A percentile compares a stretch with the other conserved stretches of the same genome.
These are phyloP conservation scores for Ginglymostoma cirratum DNA, from an alignment of 2,113 vertebrate species.

Conservation along the genomic window DNA sequence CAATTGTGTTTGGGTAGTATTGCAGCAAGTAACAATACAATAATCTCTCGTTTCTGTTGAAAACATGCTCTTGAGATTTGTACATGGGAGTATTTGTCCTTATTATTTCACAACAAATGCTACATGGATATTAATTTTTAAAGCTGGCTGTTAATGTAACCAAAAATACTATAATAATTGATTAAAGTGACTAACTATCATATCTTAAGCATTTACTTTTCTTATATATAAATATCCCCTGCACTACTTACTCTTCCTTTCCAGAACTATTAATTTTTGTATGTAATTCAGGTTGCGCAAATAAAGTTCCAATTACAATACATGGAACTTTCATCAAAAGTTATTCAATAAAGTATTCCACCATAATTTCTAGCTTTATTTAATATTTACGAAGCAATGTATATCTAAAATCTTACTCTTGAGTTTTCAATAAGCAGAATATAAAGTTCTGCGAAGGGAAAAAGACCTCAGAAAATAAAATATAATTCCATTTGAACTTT, in stretches of 20 bases:
- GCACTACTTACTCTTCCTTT: neutral
- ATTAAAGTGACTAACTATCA: neutral
- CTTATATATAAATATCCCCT: neutral
- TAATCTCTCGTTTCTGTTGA: neutral
- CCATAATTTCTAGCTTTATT: neutral
- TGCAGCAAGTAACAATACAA: neutral
- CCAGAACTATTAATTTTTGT: neutral
- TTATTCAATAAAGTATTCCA: neutral
- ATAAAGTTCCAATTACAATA: neutral
- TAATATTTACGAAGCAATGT: neutral
- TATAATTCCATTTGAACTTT: neutral
- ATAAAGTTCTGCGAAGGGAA: neutral
- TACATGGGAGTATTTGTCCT: neutral
- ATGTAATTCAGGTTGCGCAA: neutral
- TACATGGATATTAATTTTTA: neutral
- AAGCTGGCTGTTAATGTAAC: neutral
- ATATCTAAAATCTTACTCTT: neutral
- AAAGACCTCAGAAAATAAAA: neutral
- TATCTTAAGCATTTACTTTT: neutral
- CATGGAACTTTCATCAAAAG: neutral
- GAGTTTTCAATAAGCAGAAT: neutral
- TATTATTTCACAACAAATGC: conserved; percentile 24
- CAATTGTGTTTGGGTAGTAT: neutral
- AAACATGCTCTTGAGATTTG: conserved; percentile 20
- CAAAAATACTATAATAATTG: neutral